Conservation (phyloP, 2,888 invertebrate species). For the Baronia brevicornis region DNA sequence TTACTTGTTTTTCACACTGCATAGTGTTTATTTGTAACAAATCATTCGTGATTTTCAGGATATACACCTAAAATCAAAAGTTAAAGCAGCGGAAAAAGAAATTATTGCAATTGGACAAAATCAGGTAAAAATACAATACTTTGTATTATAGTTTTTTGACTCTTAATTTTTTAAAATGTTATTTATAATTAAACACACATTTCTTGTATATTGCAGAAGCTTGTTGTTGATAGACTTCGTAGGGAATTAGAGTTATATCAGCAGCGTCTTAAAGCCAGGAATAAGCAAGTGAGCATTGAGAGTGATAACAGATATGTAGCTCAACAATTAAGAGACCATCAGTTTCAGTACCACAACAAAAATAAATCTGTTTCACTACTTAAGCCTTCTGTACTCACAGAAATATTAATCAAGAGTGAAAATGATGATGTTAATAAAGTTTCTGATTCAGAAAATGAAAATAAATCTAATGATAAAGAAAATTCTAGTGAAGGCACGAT, state of each 20-base stretch:
- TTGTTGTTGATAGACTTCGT: slow-evolving; percentile 72
- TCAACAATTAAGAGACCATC: slow-evolving; percentile 63
- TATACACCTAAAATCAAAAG: slow-evolving; percentile 64
- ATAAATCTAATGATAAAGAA: slow-evolving; percentile 54
- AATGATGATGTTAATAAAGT: slow-evolving; percentile 43
- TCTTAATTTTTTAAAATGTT: slow-evolving; percentile 5
- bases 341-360: slow-evolving; percentile 48
- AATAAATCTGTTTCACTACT: slow-evolving; percentile 54
- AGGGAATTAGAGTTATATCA: slow-evolving; percentile 74
- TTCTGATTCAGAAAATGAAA: slow-evolving; percentile 57
- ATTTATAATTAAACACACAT: slow-evolving; percentile 5
- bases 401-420: slow-evolving; percentile 63
- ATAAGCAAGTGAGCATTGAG: slow-evolving; percentile 59
- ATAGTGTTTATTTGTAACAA: slow-evolving; percentile 5
- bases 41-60: slow-evolving; percentile 57
- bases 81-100: slow-evolving; percentile 75
- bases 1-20: slow-evolving; percentile 1
- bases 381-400: slow-evolving; percentile 64
- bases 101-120: slow-evolving; percentile 74
- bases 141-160: not conserved
- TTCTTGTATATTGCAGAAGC: slow-evolving; percentile 52
- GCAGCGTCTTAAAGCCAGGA: slow-evolving; percentile 56
- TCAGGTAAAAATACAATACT: slow-evolving; percentile 68
- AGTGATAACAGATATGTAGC: slow-evolving; percentile 62
- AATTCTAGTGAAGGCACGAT: slow-evolving; percentile 50